Percentiles rank a stretch among this genome's conserved stretches.
These are phyloP conservation scores for Phyllotreta cruciferae DNA, from an alignment of 2,888 invertebrate genomes.

Conservation along the genomic window DNA sequence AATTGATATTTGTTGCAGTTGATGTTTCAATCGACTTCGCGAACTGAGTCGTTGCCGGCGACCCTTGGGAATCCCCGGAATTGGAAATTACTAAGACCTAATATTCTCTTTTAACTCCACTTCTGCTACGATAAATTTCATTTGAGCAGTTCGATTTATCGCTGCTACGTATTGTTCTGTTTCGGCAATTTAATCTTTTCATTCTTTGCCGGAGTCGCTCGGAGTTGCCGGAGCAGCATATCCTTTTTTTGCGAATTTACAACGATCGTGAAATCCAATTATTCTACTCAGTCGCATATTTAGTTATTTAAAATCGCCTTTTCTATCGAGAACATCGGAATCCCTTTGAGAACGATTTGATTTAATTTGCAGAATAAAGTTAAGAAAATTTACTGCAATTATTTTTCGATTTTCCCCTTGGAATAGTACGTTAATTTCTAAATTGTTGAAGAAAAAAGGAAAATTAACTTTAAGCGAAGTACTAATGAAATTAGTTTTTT, in stretches of 20 bases:
- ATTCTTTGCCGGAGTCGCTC: conserved; percentile 13
- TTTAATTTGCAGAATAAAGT: background rate
- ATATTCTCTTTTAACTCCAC: conserved; percentile 38
- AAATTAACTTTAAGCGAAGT: no score
- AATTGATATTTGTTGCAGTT: conserved; percentile 43
- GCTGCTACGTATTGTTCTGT: conserved; percentile 29
- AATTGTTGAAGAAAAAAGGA: no score
- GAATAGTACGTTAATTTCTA: no score
- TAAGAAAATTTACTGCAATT: conserved; percentile 1
- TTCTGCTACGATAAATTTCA: conserved; percentile 37
- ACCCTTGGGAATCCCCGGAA: conserved; percentile 37
- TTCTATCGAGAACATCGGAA: background rate
- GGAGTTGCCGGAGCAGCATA: background rate
- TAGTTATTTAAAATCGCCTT: conserved; percentile 6
- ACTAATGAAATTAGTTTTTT: no score
- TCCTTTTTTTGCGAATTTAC: conserved; percentile 23
- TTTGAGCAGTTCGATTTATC: conserved; percentile 37
- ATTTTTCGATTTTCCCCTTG: background rate
- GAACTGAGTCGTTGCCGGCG: conserved; percentile 28
- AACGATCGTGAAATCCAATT: conserved; percentile 27
- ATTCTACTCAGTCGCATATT: conserved; percentile 6
- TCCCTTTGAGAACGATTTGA: background rate
- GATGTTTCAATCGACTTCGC: conserved; percentile 41
- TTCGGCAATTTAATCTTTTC: conserved; percentile 28
- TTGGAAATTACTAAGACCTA: conserved; percentile 38